Conservation (phyloP, 2,888 invertebrate species). For the Globia sparganii region DNA sequence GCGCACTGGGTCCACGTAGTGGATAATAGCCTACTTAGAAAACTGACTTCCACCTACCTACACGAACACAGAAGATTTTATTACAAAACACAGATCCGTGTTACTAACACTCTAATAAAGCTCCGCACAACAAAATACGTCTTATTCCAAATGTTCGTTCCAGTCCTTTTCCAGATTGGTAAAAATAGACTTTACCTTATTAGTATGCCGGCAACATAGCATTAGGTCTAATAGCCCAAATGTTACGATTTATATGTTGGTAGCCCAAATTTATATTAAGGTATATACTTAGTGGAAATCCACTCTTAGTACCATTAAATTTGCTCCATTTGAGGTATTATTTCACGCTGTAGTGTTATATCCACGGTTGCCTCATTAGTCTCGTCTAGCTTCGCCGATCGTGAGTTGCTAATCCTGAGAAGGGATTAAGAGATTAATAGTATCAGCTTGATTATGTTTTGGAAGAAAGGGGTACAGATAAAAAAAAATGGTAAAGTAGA, state of each 20-base stretch:
- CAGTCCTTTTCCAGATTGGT: conserved; percentile 54
- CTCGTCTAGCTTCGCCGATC: not conserved
- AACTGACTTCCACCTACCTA: not conserved
- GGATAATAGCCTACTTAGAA: no score
- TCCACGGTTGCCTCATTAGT: conserved; percentile 19
- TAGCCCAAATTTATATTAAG: conserved; percentile 45
- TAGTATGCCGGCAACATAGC: conserved; percentile 58
- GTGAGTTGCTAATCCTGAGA: not conserved
- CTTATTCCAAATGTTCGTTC: conserved; percentile 38
- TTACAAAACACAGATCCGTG: conserved; percentile 18
- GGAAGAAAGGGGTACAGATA: no score
- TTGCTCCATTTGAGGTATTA: conserved; percentile 44
- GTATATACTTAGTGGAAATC: conserved; percentile 42
- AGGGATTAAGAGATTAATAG: not conserved
- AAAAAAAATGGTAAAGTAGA: not conserved
- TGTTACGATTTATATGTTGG: conserved; percentile 36
- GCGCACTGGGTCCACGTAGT: no score
- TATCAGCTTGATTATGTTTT: not conserved
- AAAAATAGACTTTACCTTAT: conserved; percentile 57
- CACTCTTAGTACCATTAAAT: conserved; percentile 31
- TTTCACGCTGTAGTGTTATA: conserved; percentile 9
- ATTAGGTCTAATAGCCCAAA: conserved; percentile 56
- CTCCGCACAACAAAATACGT: conserved; percentile 27
- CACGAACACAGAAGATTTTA: conserved; percentile 11
- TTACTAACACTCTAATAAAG: conserved; percentile 42